phyloP scores from a whole-genome alignment of 2,113 vertebrate genomes.

The Mesocricetus auratus region DNA sequence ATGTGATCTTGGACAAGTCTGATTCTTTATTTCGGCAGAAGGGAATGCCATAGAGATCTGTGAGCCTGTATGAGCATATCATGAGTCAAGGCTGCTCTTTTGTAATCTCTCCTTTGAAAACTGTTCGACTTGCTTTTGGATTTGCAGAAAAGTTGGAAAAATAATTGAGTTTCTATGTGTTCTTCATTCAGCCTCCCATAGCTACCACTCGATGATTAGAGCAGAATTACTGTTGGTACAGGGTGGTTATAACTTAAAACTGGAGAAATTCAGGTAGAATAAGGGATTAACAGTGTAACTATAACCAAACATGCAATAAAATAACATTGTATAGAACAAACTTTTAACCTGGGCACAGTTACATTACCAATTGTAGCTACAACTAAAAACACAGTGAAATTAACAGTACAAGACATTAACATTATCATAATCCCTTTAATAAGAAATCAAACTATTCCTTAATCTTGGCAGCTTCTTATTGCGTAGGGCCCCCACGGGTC shows the following conservation, averaged over 20 bases:
- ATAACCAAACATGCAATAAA: neutral
- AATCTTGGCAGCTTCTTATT: neutral
- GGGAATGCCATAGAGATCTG: rapidly evolving
- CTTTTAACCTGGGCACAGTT: neutral
- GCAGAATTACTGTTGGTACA: neutral
- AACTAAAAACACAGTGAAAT: neutral
- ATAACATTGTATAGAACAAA: neutral
- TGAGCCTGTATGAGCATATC: neutral
- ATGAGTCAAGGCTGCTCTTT: neutral
- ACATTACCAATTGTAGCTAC: neutral
- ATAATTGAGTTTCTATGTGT: neutral
- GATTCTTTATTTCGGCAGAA: neutral
- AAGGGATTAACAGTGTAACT: neutral
- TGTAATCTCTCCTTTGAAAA: neutral
- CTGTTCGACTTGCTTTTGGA: neutral
- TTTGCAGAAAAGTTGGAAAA: slow-evolving; percentile 39
- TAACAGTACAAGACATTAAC: neutral
- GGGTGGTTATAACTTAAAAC: neutral
- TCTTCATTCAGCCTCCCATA: neutral
- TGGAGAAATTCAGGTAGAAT: neutral
- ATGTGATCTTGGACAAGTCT: neutral
- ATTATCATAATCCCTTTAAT: neutral
- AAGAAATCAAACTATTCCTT: neutral
- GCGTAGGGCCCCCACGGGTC: neutral
- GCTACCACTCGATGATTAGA: neutral